Conservation (phyloP, 2,888 invertebrate genomes). For the Spilosoma lubricipeda region DNA sequence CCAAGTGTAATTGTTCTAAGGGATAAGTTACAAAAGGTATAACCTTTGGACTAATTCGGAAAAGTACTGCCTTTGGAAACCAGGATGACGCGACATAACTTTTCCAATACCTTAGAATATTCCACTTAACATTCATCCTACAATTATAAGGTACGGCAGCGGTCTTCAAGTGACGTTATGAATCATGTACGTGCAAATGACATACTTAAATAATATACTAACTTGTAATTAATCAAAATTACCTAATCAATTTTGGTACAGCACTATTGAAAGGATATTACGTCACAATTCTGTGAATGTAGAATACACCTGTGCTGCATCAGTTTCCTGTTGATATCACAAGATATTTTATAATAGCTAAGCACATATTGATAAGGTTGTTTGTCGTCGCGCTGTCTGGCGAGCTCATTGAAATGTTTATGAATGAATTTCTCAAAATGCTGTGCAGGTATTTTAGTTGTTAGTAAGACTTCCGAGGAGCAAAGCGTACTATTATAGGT, state of each 20-base stretch:
- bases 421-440: slow-evolving; percentile 36
- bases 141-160: not conserved
- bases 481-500: not conserved
- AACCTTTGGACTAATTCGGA: slow-evolving; percentile 28
- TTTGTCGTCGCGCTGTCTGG: slow-evolving; percentile 49
- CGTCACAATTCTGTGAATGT: slow-evolving; percentile 69
- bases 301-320: slow-evolving; percentile 68
- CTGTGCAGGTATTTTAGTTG: slow-evolving; percentile 16
- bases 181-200: slow-evolving; percentile 7
- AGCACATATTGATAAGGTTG: slow-evolving; percentile 41
- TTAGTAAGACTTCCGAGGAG: slow-evolving; percentile 1
- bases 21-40: not conserved
- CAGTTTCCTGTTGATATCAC: slow-evolving; percentile 75
- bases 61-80: slow-evolving; percentile 35
- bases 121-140: slow-evolving; percentile 19
- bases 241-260: slow-evolving; percentile 32
- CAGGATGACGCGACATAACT: slow-evolving; percentile 36
- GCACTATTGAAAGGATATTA: slow-evolving; percentile 54
- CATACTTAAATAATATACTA: not conserved
- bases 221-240: slow-evolving; percentile 30
- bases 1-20: not conserved
- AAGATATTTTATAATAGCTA: slow-evolving; percentile 28
- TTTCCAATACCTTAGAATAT: slow-evolving; percentile 33
- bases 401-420: slow-evolving; percentile 35
- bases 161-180: not conserved